Evolutionary conservation across 2,888 invertebrate genomes (phyloP), one percentile per base, ranked within the genome.

Genomic region (Eumacrocentrus americanus): DNA sequence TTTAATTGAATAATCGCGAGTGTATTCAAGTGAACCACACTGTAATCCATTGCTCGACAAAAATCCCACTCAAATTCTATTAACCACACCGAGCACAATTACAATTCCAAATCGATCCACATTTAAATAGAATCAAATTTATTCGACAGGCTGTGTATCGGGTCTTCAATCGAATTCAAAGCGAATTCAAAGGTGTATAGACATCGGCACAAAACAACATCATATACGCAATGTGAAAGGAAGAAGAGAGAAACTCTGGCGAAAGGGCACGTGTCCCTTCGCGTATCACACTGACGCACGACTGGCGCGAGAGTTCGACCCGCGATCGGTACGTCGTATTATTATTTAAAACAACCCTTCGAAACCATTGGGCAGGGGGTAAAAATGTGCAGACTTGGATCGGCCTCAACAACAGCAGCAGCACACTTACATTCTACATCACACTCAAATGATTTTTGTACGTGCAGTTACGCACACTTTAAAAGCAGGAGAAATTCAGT

Each of bases 281-380:
- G 61, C 37, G 60, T 63, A 64, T 67, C 65, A 66, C 55, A 70
- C 67, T 65, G 63, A 65, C 56, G 61, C 50, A 48, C 60, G 53
- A 60, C 64, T 63, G 55, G 63, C 58, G 63, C 57, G 54, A 64
- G 64, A 42, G 60, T 54, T 60, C 54, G 58, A 29, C 55, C 63
- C 60, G 51, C 54, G 70, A 68, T 66, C 65, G 63, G 62, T 62
- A 65, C 61, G 61, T 62, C 64, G 68, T 72, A 78, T 75, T 77
- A 76, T 78, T 77, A 77, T 78, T 78, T 76, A 78, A 79, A 78
- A 76, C 78, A 78, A 79, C 78, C 77, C 77, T 79, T 78, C 75
- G 71, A 73, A n/a, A 69, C 69, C 58, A 72, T 65, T 59, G 62
- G 62, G 66, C 63, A 61, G 67, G 68, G 67, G 66, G 65, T 67